phyloP scores from a whole-genome alignment of 2,888 invertebrate species.

The Gymnosoma rotundatum region DNA sequence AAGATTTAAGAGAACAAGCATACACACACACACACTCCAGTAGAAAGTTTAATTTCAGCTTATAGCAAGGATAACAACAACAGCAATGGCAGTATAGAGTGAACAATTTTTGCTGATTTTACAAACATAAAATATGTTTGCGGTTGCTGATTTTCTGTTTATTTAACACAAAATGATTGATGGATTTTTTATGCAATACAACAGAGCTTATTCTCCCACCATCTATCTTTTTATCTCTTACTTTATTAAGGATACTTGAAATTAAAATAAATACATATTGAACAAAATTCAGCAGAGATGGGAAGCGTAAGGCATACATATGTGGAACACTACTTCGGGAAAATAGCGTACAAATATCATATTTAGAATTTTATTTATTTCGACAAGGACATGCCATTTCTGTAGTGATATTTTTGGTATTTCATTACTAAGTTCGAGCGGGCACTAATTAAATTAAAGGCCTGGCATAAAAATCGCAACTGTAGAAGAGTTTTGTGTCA shows the following conservation, averaged over 20 bases:
- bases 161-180: constrained; percentile 66
- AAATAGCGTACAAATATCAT: too few relatives aligned
- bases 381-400: too few relatives aligned
- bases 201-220: background rate
- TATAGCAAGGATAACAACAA: constrained; percentile 19
- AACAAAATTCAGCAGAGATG: constrained; percentile 34
- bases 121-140: constrained; percentile 54
- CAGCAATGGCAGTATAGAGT: background rate
- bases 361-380: too few relatives aligned
- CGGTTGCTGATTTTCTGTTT: constrained; percentile 61
- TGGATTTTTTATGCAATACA: constrained; percentile 55
- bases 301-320: background rate
- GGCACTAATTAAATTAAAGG: too few relatives aligned
- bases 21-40: background rate
- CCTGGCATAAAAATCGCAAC: too few relatives aligned
- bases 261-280: constrained; percentile 41
- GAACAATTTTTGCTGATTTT: constrained; percentile 57
- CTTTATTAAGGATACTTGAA: constrained; percentile 27
- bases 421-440: too few relatives aligned
- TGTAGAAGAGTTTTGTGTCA: too few relatives aligned
- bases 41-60: constrained; percentile 56
- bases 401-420: too few relatives aligned
- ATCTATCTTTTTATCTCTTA: too few relatives aligned
- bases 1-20: background rate
- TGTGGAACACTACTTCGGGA: too few relatives aligned